A percentile compares a stretch with the other conserved stretches of the same genome.
Evolutionary conservation across 2,888 invertebrate species (phyloP).

Genomic region (Ornithoptera priamus): DNA sequence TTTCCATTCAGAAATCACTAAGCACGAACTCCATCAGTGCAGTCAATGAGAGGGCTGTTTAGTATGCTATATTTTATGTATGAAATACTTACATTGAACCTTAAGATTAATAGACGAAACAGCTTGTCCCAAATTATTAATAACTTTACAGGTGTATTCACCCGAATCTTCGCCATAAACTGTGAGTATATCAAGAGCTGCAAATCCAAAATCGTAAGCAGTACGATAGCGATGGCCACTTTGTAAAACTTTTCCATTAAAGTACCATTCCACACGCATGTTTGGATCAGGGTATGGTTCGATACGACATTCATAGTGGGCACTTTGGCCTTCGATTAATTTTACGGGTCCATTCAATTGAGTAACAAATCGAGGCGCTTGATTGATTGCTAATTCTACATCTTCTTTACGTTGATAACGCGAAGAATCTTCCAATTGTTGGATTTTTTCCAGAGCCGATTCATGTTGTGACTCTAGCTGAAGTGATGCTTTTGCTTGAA

Average conservation of each 20-base stretch:
- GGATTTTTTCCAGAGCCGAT: slow-evolving; percentile 91
- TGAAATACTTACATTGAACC: slow-evolving; percentile 85
- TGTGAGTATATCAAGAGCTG: slow-evolving; percentile 95
- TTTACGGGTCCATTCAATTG: slow-evolving; percentile 92
- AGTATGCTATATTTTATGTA: not conserved
- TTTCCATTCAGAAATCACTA: no score
- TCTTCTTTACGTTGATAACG: slow-evolving; percentile 90
- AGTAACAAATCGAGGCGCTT: slow-evolving; percentile 91
- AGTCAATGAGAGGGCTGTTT: not conserved
- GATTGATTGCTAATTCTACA: slow-evolving; percentile 88
- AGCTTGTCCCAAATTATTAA: slow-evolving; percentile 91
- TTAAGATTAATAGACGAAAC: slow-evolving; percentile 88
- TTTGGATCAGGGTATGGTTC: slow-evolving; percentile 95
- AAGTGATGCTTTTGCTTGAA: slow-evolving; percentile 89
- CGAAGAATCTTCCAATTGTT: slow-evolving; percentile 90
- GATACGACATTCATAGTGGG: slow-evolving; percentile 95
- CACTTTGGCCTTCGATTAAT: slow-evolving; percentile 92
- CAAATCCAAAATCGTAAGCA: slow-evolving; percentile 97
- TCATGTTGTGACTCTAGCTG: slow-evolving; percentile 94
- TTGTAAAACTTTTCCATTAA: slow-evolving; percentile 93
- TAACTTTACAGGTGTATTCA: slow-evolving; percentile 92
- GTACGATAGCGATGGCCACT: slow-evolving; percentile 96
- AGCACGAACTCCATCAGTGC: no score
- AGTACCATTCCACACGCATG: slow-evolving; percentile 95
- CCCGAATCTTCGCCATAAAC: slow-evolving; percentile 97